Base-by-base conservation (phyloP, 2,888 invertebrate species). In the Caenorhabditis sp. region DNA sequence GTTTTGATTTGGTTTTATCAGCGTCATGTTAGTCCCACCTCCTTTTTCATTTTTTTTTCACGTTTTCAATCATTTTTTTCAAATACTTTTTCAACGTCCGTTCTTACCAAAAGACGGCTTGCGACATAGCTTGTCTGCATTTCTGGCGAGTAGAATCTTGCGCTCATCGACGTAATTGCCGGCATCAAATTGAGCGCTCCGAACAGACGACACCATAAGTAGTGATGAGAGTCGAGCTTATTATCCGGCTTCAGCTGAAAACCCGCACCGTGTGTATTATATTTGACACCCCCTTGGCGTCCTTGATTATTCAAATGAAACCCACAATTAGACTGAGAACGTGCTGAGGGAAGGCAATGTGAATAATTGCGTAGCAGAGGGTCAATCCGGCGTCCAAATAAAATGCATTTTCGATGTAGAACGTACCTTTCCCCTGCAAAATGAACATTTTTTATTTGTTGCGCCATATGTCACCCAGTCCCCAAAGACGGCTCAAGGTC, bases 331-430 rank as follows among this genome's bases (percentile, higher is more conserved):
- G 69, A 28, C 86, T 87, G 18, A 90, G 77, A n/a, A 90, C 83
- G 50, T 89, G 87, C 35, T 87, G 84, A 22, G 90, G 89, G 81
- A 88, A 90, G 24, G 89, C 87, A 62, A 87, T 89, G 71, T 89
- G 88, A 76, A 88, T 80, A 67, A 90, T 79, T 37, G 88, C 86
- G 61, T 85, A 87, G 56, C 81, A 53, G 61, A 90, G 74, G 18
- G 85, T 80, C 56, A 89, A 64, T 9, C 84, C 88, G 37, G 88
- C 72, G 61, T 90, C 90, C 32, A 83, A 71, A 80, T 87, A 88
- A 40, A 90, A 83, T 47, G 87, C 80, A 56, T 86, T 86, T 64
- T 87, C 88, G 47, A 85, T 58, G 77, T 87, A 88, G 40, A 80
- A 77, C 1, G 84, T 80, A 55, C 84, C 84, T 79, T 78, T 82